Conservation (phyloP, 2,888 invertebrate genomes). For the Germaria angustata region DNA sequence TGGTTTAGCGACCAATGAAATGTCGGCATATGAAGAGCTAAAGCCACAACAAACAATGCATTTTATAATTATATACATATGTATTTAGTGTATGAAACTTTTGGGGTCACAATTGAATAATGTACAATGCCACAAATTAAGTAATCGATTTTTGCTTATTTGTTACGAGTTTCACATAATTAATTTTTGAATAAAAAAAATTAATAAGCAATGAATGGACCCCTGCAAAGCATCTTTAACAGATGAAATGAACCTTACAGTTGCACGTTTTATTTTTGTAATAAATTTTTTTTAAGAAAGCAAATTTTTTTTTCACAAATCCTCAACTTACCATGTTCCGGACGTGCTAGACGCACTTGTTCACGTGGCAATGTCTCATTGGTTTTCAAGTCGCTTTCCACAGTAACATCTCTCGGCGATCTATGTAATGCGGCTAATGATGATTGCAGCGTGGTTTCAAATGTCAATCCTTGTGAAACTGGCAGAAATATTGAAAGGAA, state of each 20-base stretch:
- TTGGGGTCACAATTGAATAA: no score
- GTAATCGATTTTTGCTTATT: neutral
- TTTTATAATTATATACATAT: no score
- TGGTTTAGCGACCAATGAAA: no score
- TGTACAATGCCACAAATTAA: no score
- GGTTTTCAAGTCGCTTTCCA: neutral
- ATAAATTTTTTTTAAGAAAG: no score
- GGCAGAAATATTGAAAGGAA: conserved; percentile 71
- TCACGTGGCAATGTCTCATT: conserved; percentile 9
- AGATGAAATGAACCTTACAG: no score
- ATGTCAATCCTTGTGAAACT: conserved; percentile 68
- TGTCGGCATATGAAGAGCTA: no score
- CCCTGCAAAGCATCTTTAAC: no score
- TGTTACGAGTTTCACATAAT: neutral
- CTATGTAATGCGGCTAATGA: conserved; percentile 44
- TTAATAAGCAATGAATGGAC: neutral
- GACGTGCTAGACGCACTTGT: conserved; percentile 68
- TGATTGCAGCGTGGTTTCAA: conserved; percentile 63
- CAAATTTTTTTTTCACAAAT: no score
- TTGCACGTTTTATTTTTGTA: no score
- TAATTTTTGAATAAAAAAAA: neutral
- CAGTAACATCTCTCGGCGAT: conserved; percentile 43
- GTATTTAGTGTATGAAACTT: no score
- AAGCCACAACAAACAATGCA: no score
- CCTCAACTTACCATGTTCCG: conserved; percentile 72